Evolutionary conservation across 2,113 vertebrate species (phyloP).

Genomic region (Indicator indicator): DNA sequence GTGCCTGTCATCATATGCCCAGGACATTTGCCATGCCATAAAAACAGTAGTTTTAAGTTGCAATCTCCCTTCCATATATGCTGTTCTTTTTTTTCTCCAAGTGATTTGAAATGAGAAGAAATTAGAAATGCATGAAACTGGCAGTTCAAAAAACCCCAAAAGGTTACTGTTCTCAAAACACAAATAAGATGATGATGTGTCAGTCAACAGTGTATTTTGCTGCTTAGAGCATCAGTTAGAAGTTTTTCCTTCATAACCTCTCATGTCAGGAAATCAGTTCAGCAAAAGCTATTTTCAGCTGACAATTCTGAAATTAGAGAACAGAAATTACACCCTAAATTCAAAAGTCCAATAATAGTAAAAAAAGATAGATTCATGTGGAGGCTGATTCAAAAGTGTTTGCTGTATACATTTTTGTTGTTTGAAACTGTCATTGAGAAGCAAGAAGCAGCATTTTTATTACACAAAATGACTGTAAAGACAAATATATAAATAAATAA

Average conservation of each 20-base stretch:
- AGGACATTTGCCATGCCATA: not conserved
- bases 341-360: not conserved
- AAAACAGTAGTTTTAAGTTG: not conserved
- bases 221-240: not conserved
- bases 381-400: not conserved
- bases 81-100: not conserved
- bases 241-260: not conserved
- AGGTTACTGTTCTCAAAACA: not conserved
- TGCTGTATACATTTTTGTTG: not conserved
- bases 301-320: not conserved
- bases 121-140: not conserved
- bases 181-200: not conserved
- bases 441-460: not conserved
- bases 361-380: not conserved
- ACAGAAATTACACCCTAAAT: not conserved
- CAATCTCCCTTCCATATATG: not conserved
- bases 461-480: not conserved
- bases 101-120: not conserved
- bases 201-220: not conserved
- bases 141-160: not conserved
- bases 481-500: not conserved
- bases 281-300: slow-evolving; percentile 6
- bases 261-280: not conserved
- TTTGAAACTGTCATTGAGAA: not conserved
- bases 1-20: not conserved